Percentiles rank a stretch among this genome's conserved stretches.
These are phyloP conservation scores for Tarsius wallacei DNA, from an alignment of 2,797 vertebrate species.

Conservation along the genomic window DNA sequence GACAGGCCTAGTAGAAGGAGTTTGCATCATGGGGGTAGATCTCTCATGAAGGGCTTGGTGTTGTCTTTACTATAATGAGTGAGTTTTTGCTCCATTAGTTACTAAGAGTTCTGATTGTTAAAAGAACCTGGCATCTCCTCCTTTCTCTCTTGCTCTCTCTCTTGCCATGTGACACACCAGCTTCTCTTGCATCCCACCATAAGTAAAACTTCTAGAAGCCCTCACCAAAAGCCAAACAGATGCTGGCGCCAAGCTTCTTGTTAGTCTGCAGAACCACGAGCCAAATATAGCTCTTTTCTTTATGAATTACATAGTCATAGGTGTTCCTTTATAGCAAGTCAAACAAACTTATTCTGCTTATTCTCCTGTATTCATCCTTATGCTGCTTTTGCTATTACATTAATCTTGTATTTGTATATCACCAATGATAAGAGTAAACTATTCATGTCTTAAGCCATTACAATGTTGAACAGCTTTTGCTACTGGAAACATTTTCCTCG, in stretches of 20 bases:
- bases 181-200: background rate
- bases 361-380: background rate
- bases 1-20: background rate
- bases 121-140: background rate
- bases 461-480: background rate
- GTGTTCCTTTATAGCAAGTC: background rate
- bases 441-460: background rate
- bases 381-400: background rate
- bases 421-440: background rate
- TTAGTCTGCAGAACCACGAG: background rate
- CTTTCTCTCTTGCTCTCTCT: background rate
- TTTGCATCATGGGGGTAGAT: background rate
- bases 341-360: background rate
- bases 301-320: background rate
- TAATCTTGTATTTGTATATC: background rate
- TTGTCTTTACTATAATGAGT: background rate
- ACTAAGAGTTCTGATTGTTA: background rate
- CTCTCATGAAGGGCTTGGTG: background rate
- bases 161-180: background rate
- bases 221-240: background rate
- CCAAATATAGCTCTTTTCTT: background rate
- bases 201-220: background rate
- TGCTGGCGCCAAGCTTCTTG: background rate
- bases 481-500: background rate
- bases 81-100: background rate